These are phyloP conservation scores for Iphiclides podalirius DNA, from an alignment of 2,888 invertebrate species.

Conservation along the genomic window DNA sequence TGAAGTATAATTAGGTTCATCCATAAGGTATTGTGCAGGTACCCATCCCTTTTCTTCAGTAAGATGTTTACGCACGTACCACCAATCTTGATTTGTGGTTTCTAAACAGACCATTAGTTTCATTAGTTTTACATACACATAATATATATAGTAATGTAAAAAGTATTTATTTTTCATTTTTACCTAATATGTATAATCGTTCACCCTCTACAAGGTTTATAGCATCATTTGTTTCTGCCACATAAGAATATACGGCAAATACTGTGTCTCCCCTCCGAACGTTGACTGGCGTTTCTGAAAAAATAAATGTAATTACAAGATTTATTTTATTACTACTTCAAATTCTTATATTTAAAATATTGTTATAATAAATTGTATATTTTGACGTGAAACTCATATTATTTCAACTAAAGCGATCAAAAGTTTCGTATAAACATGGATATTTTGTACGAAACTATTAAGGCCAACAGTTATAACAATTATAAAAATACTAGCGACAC, in stretches of 20 bases:
- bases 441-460: too few relatives aligned
- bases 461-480: too few relatives aligned
- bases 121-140: too few relatives aligned
- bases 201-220: slow-evolving; percentile 95
- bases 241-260: slow-evolving; percentile 91
- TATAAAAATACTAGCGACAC: too few relatives aligned
- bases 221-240: slow-evolving; percentile 92
- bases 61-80: slow-evolving; percentile 93
- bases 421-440: too few relatives aligned
- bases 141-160: neutral
- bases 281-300: slow-evolving; percentile 64
- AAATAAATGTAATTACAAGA: too few relatives aligned
- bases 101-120: slow-evolving; percentile 79
- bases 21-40: slow-evolving; percentile 93
- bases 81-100: slow-evolving; percentile 93
- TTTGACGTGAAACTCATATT: too few relatives aligned
- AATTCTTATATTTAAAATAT: neutral
- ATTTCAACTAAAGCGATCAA: too few relatives aligned
- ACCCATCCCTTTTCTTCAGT: slow-evolving; percentile 96
- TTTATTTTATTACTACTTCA: neutral
- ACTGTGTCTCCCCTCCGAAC: slow-evolving; percentile 87
- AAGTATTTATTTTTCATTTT: too few relatives aligned
- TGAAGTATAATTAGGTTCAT: slow-evolving; percentile 88
- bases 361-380: too few relatives aligned
- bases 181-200: slow-evolving; percentile 90